Percentiles rank a stretch among this genome's conserved stretches.
phyloP scores from a whole-genome alignment of 2,797 vertebrate species.

The Xenopus petersii region DNA sequence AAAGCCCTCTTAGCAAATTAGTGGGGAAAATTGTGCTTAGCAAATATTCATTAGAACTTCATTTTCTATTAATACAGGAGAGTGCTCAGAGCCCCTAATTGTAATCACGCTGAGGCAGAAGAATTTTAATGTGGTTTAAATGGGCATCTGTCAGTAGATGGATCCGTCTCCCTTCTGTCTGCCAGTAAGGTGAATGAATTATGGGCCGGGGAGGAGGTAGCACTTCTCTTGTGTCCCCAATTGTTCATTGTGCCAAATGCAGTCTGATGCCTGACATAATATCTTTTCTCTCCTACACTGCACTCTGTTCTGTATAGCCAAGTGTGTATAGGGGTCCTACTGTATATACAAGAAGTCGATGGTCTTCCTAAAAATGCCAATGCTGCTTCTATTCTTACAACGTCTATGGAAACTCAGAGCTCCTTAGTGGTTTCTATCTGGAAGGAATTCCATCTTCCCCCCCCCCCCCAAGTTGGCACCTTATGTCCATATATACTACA shows the following conservation, averaged over 20 bases:
- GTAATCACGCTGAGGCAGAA: conserved; percentile 62
- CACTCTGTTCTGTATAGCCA: no score
- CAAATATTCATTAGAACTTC: conserved; percentile 66
- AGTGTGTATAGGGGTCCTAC: no score
- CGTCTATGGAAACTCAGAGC: no score
- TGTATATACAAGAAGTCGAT: no score
- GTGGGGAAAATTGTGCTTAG: conserved; percentile 61
- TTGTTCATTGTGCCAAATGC: conserved; percentile 50
- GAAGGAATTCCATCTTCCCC: no score
- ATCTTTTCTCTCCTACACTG: conserved; percentile 35
- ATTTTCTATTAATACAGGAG: conserved; percentile 66
- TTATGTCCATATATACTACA: no score
- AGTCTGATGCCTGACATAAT: conserved; percentile 51
- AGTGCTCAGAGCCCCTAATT: conserved; percentile 61
- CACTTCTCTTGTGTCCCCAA: conserved; percentile 50
- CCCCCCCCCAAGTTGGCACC: no score
- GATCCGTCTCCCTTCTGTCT: conserved; percentile 57
- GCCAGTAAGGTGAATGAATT: conserved; percentile 60
- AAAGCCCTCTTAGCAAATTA: conserved; percentile 58
- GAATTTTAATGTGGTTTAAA: conserved; percentile 71
- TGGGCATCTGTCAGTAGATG: conserved; percentile 66
- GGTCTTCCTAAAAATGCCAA: no score
- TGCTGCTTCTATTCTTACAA: no score
- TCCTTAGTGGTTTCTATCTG: no score
- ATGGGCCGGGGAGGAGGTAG: conserved; percentile 34